Base-by-base conservation (phyloP, 1,140 invertebrate genomes). In the Melipona quadrifasciata region DNA sequence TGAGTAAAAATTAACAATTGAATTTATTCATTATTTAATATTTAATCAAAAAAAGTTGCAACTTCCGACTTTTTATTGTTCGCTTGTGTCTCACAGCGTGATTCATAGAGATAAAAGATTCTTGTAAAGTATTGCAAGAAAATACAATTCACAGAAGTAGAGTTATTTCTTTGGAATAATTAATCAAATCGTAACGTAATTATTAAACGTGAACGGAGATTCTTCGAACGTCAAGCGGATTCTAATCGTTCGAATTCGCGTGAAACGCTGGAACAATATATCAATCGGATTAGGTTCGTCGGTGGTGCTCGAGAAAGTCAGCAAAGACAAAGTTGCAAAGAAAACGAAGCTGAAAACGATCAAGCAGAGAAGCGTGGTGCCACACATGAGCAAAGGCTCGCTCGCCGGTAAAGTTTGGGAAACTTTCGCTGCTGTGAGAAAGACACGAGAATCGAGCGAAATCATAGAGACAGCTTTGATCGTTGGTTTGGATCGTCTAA, bases 401-500 rank as follows among this genome's bases (percentile, higher is more conserved):
- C 90, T 93, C 0, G 92, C 92, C 39, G 89, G 86, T 3, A 91
- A 90, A 79, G 92, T 93, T 70, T 93, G 92, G 92, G 92, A 93
- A 53, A 92, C 90, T 19, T 82, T 93, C 10, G 86, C 86, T 67
- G 90, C 91, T 12, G 92, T 92, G 31, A 89, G 89, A 82, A 91
- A 87, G 61, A 87, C 61, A 12, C 87, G 85, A 57, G 88, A 85
- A 31, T 86, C 84, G 10, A 83, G 71, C 75, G 88, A 90, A 31
- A 87, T 91, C 78, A 80, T 85, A 51, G 82, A 85, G 34, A 85
- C 86, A 21, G 89, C 70, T n/a, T 72, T 88, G 55, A 88, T 91
- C 57, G 88, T 91, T 16, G 83, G 77, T 74, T 68, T 91, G 78
- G 88, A 91, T 71, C 67, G 81, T 71, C 75, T 90, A 31, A 70